Base-by-base conservation (phyloP, 1,140 invertebrate species). In the Meloidogyne exigua region DNA sequence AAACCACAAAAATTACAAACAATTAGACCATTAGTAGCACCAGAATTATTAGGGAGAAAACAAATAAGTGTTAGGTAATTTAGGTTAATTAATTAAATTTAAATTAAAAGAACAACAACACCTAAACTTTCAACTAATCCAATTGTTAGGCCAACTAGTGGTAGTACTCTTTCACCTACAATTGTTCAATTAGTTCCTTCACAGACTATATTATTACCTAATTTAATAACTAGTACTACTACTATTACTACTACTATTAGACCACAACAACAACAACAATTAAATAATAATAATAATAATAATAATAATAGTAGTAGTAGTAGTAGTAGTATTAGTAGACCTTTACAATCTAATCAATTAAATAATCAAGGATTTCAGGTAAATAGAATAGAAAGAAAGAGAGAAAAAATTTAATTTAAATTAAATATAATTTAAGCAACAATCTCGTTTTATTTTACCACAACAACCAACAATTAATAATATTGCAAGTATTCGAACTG, bases 31-130 rank as follows among this genome's bases (percentile, higher is more conserved):
- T 70, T 72, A 67, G 76, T 75, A 25, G 66, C 75, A 13, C 75
- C 67, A 11, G 72, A 69, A 25, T 23, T 86, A 23, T 49, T 62
- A 18, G 81, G 64, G 12, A 42, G 67, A 72, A 70, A 36, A 49
- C 81, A 77, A 44, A 63, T 82, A 25, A 81, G 76, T 15, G 63
- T 81, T n/a, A 23, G 81, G 81, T 79, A 82, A n/a, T n/a, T 9
- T 15, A 25, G 12, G 4, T n/a, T 28, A 23, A 15, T 26, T 26
- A 21, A 36, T 21, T 69, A 72, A 36, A 32, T 76, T 63, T 15
- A 65, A 65, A 68, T 74, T 44, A 64, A 65, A 62, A 42, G 66
- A 15, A 67, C 76, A 57, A 74, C 49, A 4, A 63, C 15, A 39
- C 3, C 57, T 18, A 36, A 25, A 4, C 65, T 49, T 39, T 39